Evolutionary conservation across 2,888 invertebrate species (phyloP).

Genomic region (Itoplectis maculator): DNA sequence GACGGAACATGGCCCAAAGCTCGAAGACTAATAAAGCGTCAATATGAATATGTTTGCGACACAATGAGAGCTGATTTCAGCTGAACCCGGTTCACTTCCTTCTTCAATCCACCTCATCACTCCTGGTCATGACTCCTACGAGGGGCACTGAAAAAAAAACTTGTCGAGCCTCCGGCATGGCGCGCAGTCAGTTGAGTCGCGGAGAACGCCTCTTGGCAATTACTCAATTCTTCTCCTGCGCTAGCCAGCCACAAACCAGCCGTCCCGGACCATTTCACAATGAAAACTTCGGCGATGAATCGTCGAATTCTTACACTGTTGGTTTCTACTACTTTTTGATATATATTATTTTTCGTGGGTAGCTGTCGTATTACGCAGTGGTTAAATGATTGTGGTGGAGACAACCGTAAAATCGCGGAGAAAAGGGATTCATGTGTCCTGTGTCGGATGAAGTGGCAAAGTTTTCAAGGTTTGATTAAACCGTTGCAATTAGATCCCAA

Average conservation of each 20-base stretch:
- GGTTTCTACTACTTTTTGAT: not conserved
- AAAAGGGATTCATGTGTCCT: no score
- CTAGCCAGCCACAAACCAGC: slow-evolving; percentile 36
- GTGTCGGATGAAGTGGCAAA: no score
- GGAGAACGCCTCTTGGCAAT: slow-evolving; percentile 65
- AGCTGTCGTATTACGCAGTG: slow-evolving; percentile 14
- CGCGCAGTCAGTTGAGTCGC: slow-evolving; percentile 38
- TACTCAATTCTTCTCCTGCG: slow-evolving; percentile 65
- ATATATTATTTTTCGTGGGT: not conserved
- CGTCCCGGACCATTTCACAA: slow-evolving; percentile 58
- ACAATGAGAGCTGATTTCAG: slow-evolving; percentile 68
- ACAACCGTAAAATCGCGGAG: no score
- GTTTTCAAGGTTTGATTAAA: no score
- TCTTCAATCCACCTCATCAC: slow-evolving; percentile 63
- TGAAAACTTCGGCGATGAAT: slow-evolving; percentile 65
- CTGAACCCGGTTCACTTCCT: slow-evolving; percentile 25
- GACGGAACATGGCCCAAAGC: not conserved
- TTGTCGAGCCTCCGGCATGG: slow-evolving; percentile 47
- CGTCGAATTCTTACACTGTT: slow-evolving; percentile 62
- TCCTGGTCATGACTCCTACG: slow-evolving; percentile 53
- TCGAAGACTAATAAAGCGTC: slow-evolving; percentile 14
- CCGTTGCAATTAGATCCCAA: no score
- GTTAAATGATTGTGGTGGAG: not conserved
- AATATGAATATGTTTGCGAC: slow-evolving; percentile 2
- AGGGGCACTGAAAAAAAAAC: slow-evolving; percentile 44